phyloP scores from a whole-genome alignment of 2,888 invertebrate genomes.

The Mechanitis mazaeus region DNA sequence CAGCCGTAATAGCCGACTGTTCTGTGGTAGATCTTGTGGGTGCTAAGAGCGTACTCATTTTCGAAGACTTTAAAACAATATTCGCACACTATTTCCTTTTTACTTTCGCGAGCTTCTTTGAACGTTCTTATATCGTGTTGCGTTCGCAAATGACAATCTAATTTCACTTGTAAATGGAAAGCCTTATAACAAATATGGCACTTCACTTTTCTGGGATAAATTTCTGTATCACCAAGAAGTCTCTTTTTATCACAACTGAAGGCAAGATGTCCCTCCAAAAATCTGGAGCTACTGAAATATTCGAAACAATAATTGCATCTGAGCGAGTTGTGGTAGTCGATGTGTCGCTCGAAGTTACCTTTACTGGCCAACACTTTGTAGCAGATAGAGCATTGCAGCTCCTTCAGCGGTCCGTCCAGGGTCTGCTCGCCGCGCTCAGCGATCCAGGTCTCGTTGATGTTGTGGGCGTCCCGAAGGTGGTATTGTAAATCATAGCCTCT shows the following conservation, averaged over 20 bases:
- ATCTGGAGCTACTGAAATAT: slow-evolving; percentile 61
- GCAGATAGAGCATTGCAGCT: slow-evolving; percentile 69
- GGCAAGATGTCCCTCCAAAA: slow-evolving; percentile 66
- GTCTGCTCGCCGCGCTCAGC: slow-evolving; percentile 52
- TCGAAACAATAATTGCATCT: slow-evolving; percentile 72
- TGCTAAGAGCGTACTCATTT: slow-evolving; percentile 58
- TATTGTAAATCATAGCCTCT: slow-evolving; percentile 64
- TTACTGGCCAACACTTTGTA: slow-evolving; percentile 65
- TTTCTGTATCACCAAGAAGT: slow-evolving; percentile 62
- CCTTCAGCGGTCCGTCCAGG: slow-evolving; percentile 56
- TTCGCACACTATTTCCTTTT: slow-evolving; percentile 62
- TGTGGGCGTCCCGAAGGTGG: slow-evolving; percentile 61
- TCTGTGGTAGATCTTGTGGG: slow-evolving; percentile 66
- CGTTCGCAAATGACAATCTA: slow-evolving; percentile 67
- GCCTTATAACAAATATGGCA: slow-evolving; percentile 70
- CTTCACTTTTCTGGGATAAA: slow-evolving; percentile 60
- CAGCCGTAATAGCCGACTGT: slow-evolving; percentile 67
- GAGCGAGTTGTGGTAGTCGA: slow-evolving; percentile 69
- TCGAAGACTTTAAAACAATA: slow-evolving; percentile 69
- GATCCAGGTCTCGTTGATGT: slow-evolving; percentile 64
- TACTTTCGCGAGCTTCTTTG: slow-evolving; percentile 45
- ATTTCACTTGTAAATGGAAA: slow-evolving; percentile 68
- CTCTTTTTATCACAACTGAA: slow-evolving; percentile 67
- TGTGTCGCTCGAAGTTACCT: slow-evolving; percentile 68
- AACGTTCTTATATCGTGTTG: slow-evolving; percentile 53